phyloP scores from a whole-genome alignment of 2,888 invertebrate species.

The Stomorhina lunata region DNA sequence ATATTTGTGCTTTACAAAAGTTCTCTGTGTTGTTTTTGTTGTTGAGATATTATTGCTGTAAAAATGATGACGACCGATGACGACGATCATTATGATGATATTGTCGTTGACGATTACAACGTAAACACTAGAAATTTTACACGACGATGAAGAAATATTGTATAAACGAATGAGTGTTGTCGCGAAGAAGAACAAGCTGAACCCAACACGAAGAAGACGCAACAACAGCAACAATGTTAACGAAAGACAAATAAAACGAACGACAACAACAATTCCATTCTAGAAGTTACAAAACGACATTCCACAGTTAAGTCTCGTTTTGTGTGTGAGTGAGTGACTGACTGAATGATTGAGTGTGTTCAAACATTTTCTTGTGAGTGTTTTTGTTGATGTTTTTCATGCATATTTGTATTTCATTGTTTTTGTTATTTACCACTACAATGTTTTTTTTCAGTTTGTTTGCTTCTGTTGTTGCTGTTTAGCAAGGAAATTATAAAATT shows the following conservation, averaged over 20 bases:
- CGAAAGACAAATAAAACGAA: not conserved
- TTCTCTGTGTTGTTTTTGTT: conserved; percentile 12
- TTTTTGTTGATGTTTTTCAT: too few relatives aligned
- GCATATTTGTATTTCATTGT: not conserved
- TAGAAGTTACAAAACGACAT: conserved; percentile 77
- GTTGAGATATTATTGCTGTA: conserved; percentile 17
- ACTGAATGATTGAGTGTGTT: not conserved
- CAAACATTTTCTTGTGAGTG: not conserved
- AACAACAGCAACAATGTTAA: not conserved
- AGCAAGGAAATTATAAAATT: not conserved
- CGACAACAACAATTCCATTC: conserved; percentile 68
- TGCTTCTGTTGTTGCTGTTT: not conserved
- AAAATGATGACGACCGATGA: conserved; percentile 32
- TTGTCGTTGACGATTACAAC: conserved; percentile 26
- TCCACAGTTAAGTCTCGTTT: conserved; percentile 68
- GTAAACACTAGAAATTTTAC: conserved; percentile 34
- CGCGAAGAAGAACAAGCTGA: conserved; percentile 29
- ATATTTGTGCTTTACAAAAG: conserved; percentile 24
- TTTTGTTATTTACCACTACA: conserved; percentile 27
- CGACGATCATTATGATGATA: not conserved
- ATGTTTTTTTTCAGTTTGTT: conserved; percentile 18
- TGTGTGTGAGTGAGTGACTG: conserved; percentile 25
- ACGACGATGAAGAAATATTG: conserved; percentile 31
- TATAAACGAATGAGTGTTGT: conserved; percentile 16
- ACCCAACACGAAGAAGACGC: not conserved